These are phyloP conservation scores for Lagopus leucura DNA, from an alignment of 2,113 vertebrate species.

Conservation along the genomic window DNA sequence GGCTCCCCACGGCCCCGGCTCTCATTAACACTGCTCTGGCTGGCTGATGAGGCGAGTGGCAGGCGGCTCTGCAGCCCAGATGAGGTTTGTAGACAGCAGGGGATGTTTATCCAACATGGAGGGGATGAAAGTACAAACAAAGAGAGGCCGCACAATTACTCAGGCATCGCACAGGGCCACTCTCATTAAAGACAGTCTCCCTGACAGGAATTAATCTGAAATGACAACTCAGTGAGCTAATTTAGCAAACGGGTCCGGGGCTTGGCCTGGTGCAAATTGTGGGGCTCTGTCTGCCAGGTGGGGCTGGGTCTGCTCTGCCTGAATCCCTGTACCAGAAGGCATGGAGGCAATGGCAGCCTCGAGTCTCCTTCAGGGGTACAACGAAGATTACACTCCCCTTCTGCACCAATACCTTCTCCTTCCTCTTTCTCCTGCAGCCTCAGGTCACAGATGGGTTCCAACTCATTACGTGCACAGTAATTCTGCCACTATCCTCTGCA, in stretches of 20 bases:
- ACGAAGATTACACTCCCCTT: conserved; percentile 51
- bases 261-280: background rate
- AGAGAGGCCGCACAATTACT: conserved; percentile 50
- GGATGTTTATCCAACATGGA: conserved; percentile 67
- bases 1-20: background rate
- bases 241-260: conserved; percentile 14
- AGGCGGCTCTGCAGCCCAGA: background rate
- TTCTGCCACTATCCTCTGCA: conserved; percentile 40
- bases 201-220: conserved; percentile 67
- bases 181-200: conserved; percentile 54
- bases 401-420: conserved; percentile 24
- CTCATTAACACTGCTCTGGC: conserved; percentile 64
- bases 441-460: conserved; percentile 49
- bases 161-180: conserved; percentile 10
- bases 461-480: conserved; percentile 57
- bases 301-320: background rate
- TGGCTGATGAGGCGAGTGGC: conserved; percentile 66
- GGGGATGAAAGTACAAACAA: conserved; percentile 56
- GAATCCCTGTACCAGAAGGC: background rate
- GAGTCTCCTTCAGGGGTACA: conserved; percentile 26
- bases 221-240: conserved; percentile 40
- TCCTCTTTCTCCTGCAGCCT: conserved; percentile 40
- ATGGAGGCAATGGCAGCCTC: conserved; percentile 2
- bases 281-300: background rate
- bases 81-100: conserved; percentile 63